Base-by-base conservation (phyloP, 2,797 vertebrate species). In the Eremophila alpestris region DNA sequence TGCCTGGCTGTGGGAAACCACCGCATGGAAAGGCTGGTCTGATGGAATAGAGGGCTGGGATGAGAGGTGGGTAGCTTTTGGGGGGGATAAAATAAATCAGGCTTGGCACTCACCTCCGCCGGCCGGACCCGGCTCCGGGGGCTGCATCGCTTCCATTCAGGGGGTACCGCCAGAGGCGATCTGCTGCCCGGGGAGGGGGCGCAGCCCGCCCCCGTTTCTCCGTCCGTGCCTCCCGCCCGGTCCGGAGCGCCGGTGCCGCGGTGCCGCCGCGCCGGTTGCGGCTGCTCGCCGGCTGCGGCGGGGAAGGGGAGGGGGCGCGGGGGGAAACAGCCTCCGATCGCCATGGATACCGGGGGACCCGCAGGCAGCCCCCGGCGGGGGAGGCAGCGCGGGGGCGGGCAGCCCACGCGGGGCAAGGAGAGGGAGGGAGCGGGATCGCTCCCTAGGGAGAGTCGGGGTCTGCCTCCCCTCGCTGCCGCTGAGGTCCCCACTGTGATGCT, bases 291-390 rank as follows among this genome's bases (percentile, higher is more conserved):
- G 52, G 85, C 95, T 70, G 95, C 91, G 9, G 86, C 58, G n/a
- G 86, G 22, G 89, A 36, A 68, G 63, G 13, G 38, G 55, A 75
- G 81, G 87, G 74, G 64, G 71, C 27, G 54, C 26, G 46, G 56
- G 36, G 56, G 54, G 55, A 46, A 43, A 18, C 17, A 89, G 55
- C 83, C 89, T 81, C 86, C 83, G 10, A 92, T 90, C 51, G 29
- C 90, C 93, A 96, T 97, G 95, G 96, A 94, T 92, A 97, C 96
- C 27, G 67, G 90, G 90, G 86, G 65, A 90, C 74, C 83, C 87
- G 21, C 92, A 30, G 8, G 23, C 54, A n/a, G 62, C 38, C 63
- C 79, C 41, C 46, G 40, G 16, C 24, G 17, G 56, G 3, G 4
- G 21, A 71, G 49, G 34, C 79, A 20, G 75, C 8, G 16, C 5